Conservation (phyloP, 2,797 vertebrate genomes). For the Hapalemur alaotrensis region DNA sequence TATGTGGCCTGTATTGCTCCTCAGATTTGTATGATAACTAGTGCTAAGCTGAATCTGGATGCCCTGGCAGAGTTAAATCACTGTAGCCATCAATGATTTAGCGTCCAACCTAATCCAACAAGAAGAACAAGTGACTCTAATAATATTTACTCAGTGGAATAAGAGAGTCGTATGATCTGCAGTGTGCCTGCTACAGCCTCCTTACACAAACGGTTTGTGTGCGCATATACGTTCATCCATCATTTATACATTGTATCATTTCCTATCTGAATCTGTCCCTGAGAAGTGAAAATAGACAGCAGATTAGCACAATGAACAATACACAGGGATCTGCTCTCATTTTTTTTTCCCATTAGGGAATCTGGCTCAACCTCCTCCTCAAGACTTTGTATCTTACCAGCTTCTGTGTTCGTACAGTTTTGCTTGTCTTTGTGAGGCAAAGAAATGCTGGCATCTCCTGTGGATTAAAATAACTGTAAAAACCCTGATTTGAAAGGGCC, state of each 20-base stretch:
- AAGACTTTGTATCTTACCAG: conserved; percentile 39
- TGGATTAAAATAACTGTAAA: conserved; percentile 74
- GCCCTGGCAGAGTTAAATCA: not conserved
- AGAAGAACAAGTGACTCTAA: not conserved
- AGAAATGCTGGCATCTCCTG: conserved; percentile 62
- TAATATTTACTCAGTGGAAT: not conserved
- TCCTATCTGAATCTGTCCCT: not conserved
- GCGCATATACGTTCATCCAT: not conserved
- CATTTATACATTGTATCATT: not conserved
- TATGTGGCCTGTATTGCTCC: rapidly evolving
- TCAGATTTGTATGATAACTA: not conserved
- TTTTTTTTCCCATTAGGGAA: not conserved
- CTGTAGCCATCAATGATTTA: not conserved
- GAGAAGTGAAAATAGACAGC: not conserved
- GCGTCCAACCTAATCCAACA: not conserved
- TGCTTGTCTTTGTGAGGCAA: conserved; percentile 54
- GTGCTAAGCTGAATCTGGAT: not conserved
- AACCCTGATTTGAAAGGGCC: conserved; percentile 75
- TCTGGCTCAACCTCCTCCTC: conserved; percentile 17
- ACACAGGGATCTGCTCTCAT: not conserved
- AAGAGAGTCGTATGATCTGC: not conserved
- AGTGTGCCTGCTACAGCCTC: not conserved
- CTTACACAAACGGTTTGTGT: not conserved
- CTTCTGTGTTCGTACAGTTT: conserved; percentile 31
- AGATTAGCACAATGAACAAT: not conserved